Conservation (phyloP, 2,113 vertebrate species). For the Oncorhynchus kisutch region DNA sequence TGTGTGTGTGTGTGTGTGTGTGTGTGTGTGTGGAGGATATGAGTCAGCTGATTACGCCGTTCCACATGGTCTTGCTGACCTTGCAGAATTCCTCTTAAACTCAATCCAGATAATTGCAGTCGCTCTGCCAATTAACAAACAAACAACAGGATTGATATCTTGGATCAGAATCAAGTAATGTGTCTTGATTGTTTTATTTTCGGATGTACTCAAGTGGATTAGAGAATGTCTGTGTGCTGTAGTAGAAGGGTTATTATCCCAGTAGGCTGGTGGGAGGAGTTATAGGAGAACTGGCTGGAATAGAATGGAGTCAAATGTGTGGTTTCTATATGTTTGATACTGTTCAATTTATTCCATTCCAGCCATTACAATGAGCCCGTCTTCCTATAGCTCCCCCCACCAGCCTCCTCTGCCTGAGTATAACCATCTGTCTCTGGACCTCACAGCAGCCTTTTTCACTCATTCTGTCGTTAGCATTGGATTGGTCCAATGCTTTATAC, state of each 20-base stretch:
- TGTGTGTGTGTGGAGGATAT: not conserved
- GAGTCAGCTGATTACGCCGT: not conserved
- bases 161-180: slow-evolving; percentile 27
- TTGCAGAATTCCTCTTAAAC: slow-evolving; percentile 12
- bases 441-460: not conserved
- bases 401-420: too few relatives aligned
- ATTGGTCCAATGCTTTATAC: too few relatives aligned
- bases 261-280: not conserved
- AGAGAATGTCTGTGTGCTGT: not conserved
- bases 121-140: slow-evolving; percentile 23
- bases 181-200: not conserved
- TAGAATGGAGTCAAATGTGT: too few relatives aligned
- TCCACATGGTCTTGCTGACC: slow-evolving; percentile 3
- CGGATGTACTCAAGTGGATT: not conserved
- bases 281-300: too few relatives aligned
- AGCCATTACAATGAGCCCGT: too few relatives aligned
- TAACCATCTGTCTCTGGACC: slow-evolving; percentile 34
- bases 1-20: not conserved
- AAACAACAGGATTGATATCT: slow-evolving; percentile 19
- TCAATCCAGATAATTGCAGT: slow-evolving; percentile 32
- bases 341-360: too few relatives aligned
- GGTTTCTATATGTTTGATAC: too few relatives aligned
- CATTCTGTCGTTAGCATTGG: too few relatives aligned
- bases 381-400: too few relatives aligned
- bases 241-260: slow-evolving; percentile 7